Evolutionary conservation across 2,797 vertebrate genomes (phyloP), one percentile per base, ranked within the genome.

Genomic region (Rachycentron canadum): DNA sequence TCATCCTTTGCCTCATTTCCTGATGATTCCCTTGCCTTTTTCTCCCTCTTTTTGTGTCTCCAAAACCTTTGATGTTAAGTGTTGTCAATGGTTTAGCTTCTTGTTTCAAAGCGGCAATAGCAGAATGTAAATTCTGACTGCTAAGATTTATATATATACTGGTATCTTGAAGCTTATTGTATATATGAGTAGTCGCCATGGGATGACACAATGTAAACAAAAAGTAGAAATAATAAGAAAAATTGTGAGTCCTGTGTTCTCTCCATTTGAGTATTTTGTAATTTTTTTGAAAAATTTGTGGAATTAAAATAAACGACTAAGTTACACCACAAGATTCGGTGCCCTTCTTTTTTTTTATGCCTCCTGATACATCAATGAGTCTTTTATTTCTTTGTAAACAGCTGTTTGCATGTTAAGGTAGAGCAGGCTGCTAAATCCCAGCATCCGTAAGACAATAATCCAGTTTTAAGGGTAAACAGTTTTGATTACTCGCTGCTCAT

Each of bases 191-290:
- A 99, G 98, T 99, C 95, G 95, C 97, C 97, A 97, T 98, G 97
- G 96, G 98, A 97, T 97, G 95, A 98, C 97, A 98, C 98, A 97
- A 97, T 98, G 98, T 98, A 96, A 96, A 98, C 96, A 97, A 97
- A 96, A 97, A 97, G 96, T 99, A 99, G 97, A 96, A 97, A 97
- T 95, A 95, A 97, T 97, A 97, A 97, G 94, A 95, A 97, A 96
- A 96, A 96, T 98, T 95, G 98, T 99, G 97, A 99, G 96, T 99
- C 98, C 97, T 99, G 98, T 99, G 97, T 99, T 99, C 97, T 99
- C 97, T 99, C 98, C 98, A 99, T 99, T 99, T 98, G 96, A 99
- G 98, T 99, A 99, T 99, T 99, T 99, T 99, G 98, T 99, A 99
- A 99, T 99, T 99, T 99, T 99, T 99, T 99, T 97, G 97, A 99